These are phyloP conservation scores for Trichosurus vulpecula DNA, from an alignment of 2,797 vertebrate species.

Conservation along the genomic window DNA sequence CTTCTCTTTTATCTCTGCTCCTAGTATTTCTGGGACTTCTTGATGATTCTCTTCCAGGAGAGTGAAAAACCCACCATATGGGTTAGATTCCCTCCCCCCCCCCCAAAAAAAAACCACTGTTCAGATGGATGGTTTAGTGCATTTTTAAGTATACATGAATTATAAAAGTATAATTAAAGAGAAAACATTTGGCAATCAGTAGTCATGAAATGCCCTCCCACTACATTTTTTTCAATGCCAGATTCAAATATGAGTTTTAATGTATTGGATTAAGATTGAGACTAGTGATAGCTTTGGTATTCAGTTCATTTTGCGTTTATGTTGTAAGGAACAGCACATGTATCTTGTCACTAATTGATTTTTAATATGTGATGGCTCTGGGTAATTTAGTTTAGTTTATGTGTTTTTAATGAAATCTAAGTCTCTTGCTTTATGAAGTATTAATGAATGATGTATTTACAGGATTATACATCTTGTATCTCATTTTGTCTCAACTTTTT, in stretches of 20 bases:
- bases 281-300: not conserved
- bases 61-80: not conserved
- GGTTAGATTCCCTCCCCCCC: not conserved
- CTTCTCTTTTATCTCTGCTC: constrained; percentile 42
- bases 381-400: constrained; percentile 11
- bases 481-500: constrained; percentile 35
- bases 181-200: constrained; percentile 10
- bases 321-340: constrained; percentile 34
- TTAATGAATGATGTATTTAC: constrained; percentile 22
- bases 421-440: constrained; percentile 13
- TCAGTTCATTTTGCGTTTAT: not conserved
- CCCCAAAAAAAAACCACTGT: not conserved
- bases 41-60: not conserved
- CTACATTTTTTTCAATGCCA: constrained; percentile 8
- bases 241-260: not conserved
- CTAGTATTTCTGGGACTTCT: constrained; percentile 26
- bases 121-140: not conserved
- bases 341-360: constrained; percentile 29
- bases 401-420: constrained; percentile 18
- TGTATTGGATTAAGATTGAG: constrained; percentile 37
- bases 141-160: constrained; percentile 36
- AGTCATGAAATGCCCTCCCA: not conserved
- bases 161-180: constrained; percentile 7
- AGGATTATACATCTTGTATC: not conserved
- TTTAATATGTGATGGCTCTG: constrained; percentile 32